Base-by-base conservation (phyloP, 2,113 vertebrate species). In the Alligator mississippiensis region DNA sequence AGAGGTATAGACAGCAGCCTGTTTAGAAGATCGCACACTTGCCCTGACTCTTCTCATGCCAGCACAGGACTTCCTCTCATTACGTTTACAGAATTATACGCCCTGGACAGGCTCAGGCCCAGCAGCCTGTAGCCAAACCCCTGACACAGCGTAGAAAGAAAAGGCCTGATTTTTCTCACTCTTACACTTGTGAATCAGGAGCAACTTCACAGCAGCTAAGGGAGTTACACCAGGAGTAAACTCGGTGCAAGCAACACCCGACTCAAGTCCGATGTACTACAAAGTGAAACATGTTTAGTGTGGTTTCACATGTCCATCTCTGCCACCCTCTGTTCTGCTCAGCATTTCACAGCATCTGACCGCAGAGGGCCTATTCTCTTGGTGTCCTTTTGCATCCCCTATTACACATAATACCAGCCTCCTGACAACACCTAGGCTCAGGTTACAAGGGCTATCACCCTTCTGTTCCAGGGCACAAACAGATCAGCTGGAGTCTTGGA, bases 71-170 rank as follows among this genome's bases (percentile, higher is more conserved):
- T 27, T 66, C 14, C 3, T 13, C 47, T 47, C 47, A 9, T 47
- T 47, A 47, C 47, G 47, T 47, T 47, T 47, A 47, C 22, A 30
- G 4, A 79, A 24, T n/a, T 3, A 34, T 1, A 0, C 61, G 28
- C 88, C 89, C 82, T 84, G 66, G 0, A 62, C 80, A 13, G 63
- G 81, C 74, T 9, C 74, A 2, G 57, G 55, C 80, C 88, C 72
- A 18, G 9, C 7, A 62, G 22, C 22, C 21, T 62, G 8, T 62
- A 62, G 64, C 64, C 27, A 28, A 6, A 8, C 15, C 64, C 64
- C 28, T 66, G 25, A n/a, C 27, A 4, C 16, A 1, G 47, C 63
- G 25, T 0, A 1, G 11, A 9, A 1, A 0, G 13, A 30, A 66
- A 6, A 74, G 55, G 38, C 66, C 77, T 59, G 0, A 1, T 66